Conservation (phyloP, 2,888 invertebrate genomes). For the Chouioia cunea region DNA sequence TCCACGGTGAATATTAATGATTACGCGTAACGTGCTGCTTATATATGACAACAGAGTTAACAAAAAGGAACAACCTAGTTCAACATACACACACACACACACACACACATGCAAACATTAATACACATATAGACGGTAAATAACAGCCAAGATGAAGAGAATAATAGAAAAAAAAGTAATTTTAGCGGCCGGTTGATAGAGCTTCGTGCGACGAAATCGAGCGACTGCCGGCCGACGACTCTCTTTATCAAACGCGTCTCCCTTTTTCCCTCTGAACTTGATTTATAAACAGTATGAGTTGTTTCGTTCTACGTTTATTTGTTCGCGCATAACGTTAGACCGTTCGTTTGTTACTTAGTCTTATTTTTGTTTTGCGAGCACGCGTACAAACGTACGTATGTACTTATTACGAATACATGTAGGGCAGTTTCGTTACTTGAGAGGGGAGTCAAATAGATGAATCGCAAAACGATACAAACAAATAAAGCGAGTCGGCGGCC, state of each 20-base stretch:
- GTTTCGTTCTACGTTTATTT: no score
- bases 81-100: not conserved
- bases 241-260: constrained; percentile 13
- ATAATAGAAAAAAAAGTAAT: constrained; percentile 50
- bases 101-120: not conserved
- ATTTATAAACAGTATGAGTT: no score
- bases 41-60: constrained; percentile 29
- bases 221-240: constrained; percentile 25
- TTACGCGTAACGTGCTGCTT: constrained; percentile 44
- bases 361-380: no score
- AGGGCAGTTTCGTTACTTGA: no score
- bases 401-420: no score
- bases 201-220: constrained; percentile 46
- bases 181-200: constrained; percentile 52
- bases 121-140: constrained; percentile 45
- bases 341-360: no score
- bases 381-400: no score
- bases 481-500: constrained; percentile 42
- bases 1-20: constrained; percentile 48
- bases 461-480: constrained; percentile 14
- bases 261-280: constrained; percentile 6
- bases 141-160: constrained; percentile 45
- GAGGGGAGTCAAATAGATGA: no score
- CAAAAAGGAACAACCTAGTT: constrained; percentile 9
- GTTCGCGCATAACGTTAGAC: no score